Conservation (phyloP, 2,797 vertebrate species). For the Meda fulgida region DNA sequence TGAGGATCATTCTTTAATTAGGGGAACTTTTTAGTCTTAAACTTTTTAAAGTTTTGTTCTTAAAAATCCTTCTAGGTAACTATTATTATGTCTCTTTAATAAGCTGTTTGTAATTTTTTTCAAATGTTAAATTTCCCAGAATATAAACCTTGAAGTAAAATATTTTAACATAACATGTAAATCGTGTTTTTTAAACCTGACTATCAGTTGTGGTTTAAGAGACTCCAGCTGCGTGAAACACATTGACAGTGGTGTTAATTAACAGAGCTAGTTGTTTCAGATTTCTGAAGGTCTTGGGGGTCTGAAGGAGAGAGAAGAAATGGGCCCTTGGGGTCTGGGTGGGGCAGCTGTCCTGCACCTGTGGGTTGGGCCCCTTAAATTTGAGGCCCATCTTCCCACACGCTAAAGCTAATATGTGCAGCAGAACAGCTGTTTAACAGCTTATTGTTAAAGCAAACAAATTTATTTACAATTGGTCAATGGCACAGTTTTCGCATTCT, state of each 20-base stretch:
- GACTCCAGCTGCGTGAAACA: slow-evolving; percentile 23
- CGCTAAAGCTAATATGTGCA: slow-evolving; percentile 19
- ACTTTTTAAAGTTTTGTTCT: neutral
- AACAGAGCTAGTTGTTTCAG: slow-evolving; percentile 20
- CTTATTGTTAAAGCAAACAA: neutral
- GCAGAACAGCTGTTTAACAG: slow-evolving; percentile 15
- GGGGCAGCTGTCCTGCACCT: slow-evolving; percentile 65
- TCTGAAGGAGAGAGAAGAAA: too few relatives aligned
- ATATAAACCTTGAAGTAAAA: neutral
- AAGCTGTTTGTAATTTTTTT: neutral
- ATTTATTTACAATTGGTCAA: neutral
- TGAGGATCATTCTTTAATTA: neutral
- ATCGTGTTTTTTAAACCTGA: neutral
- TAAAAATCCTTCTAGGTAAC: neutral
- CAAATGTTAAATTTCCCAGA: neutral
- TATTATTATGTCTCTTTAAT: neutral
- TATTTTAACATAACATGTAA: neutral
- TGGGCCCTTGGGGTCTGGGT: slow-evolving; percentile 8
- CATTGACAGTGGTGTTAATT: slow-evolving; percentile 30
- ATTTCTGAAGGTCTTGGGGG: slow-evolving; percentile 41
- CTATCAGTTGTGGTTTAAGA: neutral
- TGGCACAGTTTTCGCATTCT: neutral
- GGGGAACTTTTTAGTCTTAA: neutral
- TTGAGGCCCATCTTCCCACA: slow-evolving; percentile 26
- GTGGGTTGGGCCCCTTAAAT: slow-evolving; percentile 45